Conservation (phyloP, 2,888 invertebrate species). For the Scrobipalpa costella region DNA sequence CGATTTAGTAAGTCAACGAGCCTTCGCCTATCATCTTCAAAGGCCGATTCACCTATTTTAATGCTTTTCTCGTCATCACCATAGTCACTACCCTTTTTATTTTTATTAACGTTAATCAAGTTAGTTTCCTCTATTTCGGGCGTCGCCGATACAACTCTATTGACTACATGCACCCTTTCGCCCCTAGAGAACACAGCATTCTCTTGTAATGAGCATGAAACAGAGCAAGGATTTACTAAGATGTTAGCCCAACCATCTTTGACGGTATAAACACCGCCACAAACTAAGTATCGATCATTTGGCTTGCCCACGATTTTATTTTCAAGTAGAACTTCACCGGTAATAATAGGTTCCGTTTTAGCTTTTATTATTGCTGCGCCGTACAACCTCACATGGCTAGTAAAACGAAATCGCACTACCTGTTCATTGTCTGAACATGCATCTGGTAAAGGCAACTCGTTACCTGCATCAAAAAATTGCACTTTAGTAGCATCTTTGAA, state of each 20-base stretch:
- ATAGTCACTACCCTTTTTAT: neutral
- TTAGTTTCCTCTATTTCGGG: neutral
- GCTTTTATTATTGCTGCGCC: conserved; percentile 27
- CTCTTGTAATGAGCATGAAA: conserved; percentile 17
- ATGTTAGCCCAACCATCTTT: conserved; percentile 26
- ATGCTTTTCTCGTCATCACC: conserved; percentile 19
- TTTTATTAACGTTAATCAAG: neutral
- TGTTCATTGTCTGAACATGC: neutral
- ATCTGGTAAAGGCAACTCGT: conserved; percentile 24
- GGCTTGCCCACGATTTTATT: conserved; percentile 32
- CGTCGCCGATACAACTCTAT: conserved; percentile 1
- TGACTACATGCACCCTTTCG: conserved; percentile 20
- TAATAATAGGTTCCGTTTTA: conserved; percentile 7
- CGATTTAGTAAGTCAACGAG: conserved; percentile 27
- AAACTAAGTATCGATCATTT: conserved; percentile 28
- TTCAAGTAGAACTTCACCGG: conserved; percentile 24
- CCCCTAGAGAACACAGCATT: conserved; percentile 15
- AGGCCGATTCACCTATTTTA: conserved; percentile 12
- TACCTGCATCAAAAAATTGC: conserved; percentile 22
- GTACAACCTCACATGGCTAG: conserved; percentile 13
- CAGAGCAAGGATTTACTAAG: conserved; percentile 26
- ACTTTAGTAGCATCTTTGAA: conserved; percentile 30
- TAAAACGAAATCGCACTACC: conserved; percentile 8
- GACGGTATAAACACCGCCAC: no score
- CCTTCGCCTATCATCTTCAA: conserved; percentile 16